phyloP scores from a whole-genome alignment of 2,797 vertebrate species.

The Spinibarbus caldwelli region DNA sequence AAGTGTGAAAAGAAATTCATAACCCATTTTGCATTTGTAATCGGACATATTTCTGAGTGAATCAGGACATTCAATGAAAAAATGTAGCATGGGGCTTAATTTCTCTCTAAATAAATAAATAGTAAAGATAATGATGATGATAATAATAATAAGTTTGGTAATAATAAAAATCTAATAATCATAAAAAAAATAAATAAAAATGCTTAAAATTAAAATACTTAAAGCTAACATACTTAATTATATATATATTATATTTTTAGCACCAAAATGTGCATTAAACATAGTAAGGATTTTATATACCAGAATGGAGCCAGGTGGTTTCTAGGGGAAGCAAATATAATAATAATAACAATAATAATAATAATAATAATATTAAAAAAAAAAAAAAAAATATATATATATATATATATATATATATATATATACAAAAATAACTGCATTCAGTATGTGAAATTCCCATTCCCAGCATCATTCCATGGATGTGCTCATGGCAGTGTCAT shows the following conservation, averaged over 20 bases:
- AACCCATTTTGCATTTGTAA: not conserved
- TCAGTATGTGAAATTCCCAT: constrained; percentile 2
- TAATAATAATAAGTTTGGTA: too few relatives aligned
- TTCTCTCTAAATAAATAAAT: not conserved
- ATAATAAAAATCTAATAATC: too few relatives aligned
- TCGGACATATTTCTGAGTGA: not conserved
- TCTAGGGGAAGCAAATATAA: not conserved
- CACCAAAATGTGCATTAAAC: not conserved
- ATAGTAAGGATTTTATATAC: not conserved
- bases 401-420: too few relatives aligned
- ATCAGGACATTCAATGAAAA: not conserved
- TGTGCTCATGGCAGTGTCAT: constrained; percentile 35
- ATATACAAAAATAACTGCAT: not conserved
- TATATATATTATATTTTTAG: too few relatives aligned
- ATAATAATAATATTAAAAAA: too few relatives aligned
- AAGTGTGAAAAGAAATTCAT: not conserved
- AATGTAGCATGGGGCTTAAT: too few relatives aligned
- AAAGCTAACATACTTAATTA: too few relatives aligned
- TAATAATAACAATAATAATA: too few relatives aligned
- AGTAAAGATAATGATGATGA: too few relatives aligned
- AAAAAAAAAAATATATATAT: too few relatives aligned
- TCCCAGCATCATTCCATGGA: constrained; percentile 8
- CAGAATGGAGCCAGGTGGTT: not conserved
- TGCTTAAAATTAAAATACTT: too few relatives aligned
- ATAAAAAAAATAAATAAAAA: too few relatives aligned